A percentile compares a stretch with the other conserved stretches of the same genome.
Evolutionary conservation across 2,797 vertebrate genomes (phyloP).

Genomic region (Petrocephalus schoutedeni): DNA sequence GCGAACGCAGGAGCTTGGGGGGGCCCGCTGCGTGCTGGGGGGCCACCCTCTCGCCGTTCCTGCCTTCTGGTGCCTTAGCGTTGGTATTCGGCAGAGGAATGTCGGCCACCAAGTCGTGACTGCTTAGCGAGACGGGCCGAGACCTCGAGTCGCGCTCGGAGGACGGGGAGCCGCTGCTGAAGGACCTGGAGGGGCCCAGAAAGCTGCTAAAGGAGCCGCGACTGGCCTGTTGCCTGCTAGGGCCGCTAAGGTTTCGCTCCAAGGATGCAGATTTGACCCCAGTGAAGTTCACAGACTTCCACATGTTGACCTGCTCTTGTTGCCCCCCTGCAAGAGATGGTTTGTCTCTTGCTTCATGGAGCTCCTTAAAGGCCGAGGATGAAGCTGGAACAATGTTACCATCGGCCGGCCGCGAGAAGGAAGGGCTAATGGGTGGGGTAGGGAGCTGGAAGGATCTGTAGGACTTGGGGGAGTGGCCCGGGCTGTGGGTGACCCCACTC

Average conservation of each 20-base stretch:
- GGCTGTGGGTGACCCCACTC: conserved; percentile 33
- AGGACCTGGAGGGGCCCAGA: neutral
- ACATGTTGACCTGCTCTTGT: conserved; percentile 20
- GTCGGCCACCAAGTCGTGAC: conserved; percentile 62
- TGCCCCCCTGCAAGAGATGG: conserved; percentile 16
- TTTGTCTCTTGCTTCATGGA: conserved; percentile 18
- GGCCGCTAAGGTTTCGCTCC: conserved; percentile 64
- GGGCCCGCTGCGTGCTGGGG: conserved; percentile 47
- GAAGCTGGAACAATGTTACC: neutral
- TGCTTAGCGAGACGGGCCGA: conserved; percentile 66
- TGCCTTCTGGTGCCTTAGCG: neutral
- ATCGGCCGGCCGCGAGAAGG: conserved; percentile 28
- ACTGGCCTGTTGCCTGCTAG: conserved; percentile 51
- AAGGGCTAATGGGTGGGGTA: conserved; percentile 37
- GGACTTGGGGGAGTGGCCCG: conserved; percentile 36
- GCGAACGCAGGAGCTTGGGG: conserved; percentile 60
- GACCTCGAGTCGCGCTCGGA: conserved; percentile 57
- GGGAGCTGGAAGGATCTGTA: conserved; percentile 43
- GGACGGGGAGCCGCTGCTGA: conserved; percentile 16
- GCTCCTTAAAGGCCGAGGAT: conserved; percentile 17
- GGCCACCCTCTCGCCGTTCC: conserved; percentile 37
- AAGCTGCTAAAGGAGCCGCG: neutral
- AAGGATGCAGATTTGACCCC: conserved; percentile 72
- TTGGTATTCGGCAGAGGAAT: neutral
- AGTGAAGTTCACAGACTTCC: conserved; percentile 28